These are phyloP conservation scores for Chunga burmeisteri DNA, from an alignment of 2,113 vertebrate species.

Conservation along the genomic window DNA sequence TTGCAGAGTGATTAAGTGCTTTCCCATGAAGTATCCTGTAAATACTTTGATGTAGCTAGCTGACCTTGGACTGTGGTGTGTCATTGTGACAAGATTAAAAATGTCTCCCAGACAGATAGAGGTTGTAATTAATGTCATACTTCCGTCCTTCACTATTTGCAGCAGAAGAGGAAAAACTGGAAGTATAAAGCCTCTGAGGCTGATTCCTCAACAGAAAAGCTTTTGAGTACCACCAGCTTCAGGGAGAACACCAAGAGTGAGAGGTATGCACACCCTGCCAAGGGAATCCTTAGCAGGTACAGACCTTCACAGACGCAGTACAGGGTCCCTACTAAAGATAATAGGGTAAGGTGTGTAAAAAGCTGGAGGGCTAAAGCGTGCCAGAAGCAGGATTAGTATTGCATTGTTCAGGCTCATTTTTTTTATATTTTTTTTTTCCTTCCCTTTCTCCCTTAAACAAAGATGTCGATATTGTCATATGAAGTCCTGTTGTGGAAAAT, in stretches of 20 bases:
- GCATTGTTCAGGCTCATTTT: neutral
- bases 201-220: neutral
- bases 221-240: neutral
- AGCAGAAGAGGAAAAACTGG: neutral
- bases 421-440: too few species aligned
- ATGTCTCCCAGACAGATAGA: neutral
- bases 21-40: neutral
- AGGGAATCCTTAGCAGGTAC: neutral
- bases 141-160: neutral
- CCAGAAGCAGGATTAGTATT: neutral
- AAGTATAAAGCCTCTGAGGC: neutral
- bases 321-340: neutral
- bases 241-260: neutral
- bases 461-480: neutral
- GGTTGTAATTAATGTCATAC: neutral
- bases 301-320: neutral
- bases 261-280: neutral
- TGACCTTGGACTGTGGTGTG: neutral
- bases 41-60: neutral
- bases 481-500: neutral
- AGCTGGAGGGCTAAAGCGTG: neutral
- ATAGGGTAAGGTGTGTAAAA: neutral
- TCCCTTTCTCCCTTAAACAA: accelerated
- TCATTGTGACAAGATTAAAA: neutral
- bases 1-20: neutral